Evolutionary conservation across 2,797 vertebrate species (phyloP).

Genomic region (Phataginus tricuspis): DNA sequence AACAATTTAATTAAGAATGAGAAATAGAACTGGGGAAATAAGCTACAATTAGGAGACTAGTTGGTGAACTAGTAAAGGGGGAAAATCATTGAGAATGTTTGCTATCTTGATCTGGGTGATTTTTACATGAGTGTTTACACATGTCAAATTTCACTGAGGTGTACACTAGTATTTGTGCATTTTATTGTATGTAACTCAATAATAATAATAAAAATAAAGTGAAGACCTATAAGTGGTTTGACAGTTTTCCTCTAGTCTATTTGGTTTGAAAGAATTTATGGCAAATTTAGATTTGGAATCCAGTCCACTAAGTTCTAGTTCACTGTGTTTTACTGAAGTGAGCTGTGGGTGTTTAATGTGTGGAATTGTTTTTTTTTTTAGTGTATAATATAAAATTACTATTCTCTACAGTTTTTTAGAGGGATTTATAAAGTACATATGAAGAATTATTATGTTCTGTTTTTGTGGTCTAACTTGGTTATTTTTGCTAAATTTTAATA

Average conservation of each 20-base stretch:
- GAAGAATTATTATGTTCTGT: background rate
- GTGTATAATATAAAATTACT: background rate
- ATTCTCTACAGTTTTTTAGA: background rate
- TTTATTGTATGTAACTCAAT: too few relatives aligned
- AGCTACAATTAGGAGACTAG: background rate
- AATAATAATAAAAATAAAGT: background rate
- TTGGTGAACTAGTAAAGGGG: background rate
- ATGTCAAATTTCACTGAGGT: too few relatives aligned
- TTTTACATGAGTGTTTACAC: too few relatives aligned
- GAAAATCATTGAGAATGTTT: too few relatives aligned
- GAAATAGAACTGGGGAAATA: background rate
- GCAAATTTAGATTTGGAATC: background rate
- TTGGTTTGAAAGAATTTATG: background rate
- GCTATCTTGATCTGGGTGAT: too few relatives aligned
- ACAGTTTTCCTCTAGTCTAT: background rate
- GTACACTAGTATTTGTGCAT: too few relatives aligned
- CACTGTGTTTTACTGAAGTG: background rate
- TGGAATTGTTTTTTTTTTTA: background rate
- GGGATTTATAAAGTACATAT: background rate
- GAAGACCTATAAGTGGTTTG: background rate
- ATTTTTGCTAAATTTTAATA: background rate
- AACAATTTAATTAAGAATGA: conserved; percentile 43
- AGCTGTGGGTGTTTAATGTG: background rate
- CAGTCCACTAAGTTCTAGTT: background rate
- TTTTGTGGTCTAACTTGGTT: conserved; percentile 30